These are phyloP conservation scores for Drosophila takahashii DNA, from an alignment of 1,140 invertebrate genomes.

Conservation along the genomic window DNA sequence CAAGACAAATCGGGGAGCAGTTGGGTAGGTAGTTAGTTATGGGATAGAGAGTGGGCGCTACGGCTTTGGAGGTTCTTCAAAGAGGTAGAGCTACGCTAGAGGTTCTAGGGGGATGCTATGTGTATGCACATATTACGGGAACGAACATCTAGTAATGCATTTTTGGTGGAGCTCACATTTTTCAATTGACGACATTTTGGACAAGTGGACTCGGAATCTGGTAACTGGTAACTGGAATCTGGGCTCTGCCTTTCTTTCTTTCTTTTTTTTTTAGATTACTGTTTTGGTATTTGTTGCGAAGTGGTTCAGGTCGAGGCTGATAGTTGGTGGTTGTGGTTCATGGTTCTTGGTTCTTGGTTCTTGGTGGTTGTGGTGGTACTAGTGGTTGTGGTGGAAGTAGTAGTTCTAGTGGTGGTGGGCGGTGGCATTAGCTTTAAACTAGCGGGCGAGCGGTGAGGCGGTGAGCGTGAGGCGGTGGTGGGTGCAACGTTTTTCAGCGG, in stretches of 20 bases:
- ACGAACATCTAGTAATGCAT: constrained; percentile 52
- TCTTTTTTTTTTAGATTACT: constrained; percentile 10
- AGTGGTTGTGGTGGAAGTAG: constrained; percentile 33
- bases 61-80: neutral
- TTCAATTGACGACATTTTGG: constrained; percentile 68
- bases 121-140: constrained; percentile 33
- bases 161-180: constrained; percentile 69
- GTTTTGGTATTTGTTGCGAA: constrained; percentile 16
- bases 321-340: constrained; percentile 33
- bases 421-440: constrained; percentile 61
- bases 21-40: neutral
- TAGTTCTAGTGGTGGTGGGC: constrained; percentile 40
- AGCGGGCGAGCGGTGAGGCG: constrained; percentile 35
- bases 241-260: constrained; percentile 44
- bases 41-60: neutral
- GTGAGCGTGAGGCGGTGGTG: constrained; percentile 38
- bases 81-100: constrained; percentile 38
- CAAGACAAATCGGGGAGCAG: constrained; percentile 18
- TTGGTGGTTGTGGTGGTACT: constrained; percentile 25
- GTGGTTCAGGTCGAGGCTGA: constrained; percentile 31
- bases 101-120: constrained; percentile 45
- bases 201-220: constrained; percentile 48
- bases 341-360: constrained; percentile 38
- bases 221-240: constrained; percentile 29
- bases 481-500: constrained; percentile 42